Conservation (phyloP, 2,797 vertebrate genomes). For the Amblyopsis hoosieri region DNA sequence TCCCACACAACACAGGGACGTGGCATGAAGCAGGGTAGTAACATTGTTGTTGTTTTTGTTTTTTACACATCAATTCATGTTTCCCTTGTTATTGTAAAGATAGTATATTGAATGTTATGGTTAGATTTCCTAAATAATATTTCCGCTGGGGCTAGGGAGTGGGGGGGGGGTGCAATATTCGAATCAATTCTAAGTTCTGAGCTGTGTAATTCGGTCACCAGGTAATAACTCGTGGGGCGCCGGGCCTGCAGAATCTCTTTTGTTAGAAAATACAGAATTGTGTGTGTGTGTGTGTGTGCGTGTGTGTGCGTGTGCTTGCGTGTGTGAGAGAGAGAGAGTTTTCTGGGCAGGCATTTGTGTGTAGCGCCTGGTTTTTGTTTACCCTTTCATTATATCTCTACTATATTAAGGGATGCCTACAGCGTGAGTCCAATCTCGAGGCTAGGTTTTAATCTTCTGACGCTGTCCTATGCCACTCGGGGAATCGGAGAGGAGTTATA, state of each 20-base stretch:
- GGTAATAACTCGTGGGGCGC: slow-evolving; percentile 78
- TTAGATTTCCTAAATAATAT: slow-evolving; percentile 9
- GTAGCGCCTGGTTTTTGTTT: slow-evolving; percentile 86
- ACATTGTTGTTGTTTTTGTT: too few relatives aligned
- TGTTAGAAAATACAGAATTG: slow-evolving; percentile 72
- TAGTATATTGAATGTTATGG: slow-evolving; percentile 22
- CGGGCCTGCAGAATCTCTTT: slow-evolving; percentile 73
- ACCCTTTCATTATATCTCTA: slow-evolving; percentile 85
- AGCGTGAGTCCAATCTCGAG: slow-evolving; percentile 85
- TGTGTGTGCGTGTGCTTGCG: slow-evolving; percentile 66
- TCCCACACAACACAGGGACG: too few relatives aligned
- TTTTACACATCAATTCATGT: background rate
- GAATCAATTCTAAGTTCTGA: slow-evolving; percentile 65
- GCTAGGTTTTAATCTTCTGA: slow-evolving; percentile 84
- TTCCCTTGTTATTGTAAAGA: slow-evolving; percentile 25
- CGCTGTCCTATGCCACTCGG: slow-evolving; percentile 79
- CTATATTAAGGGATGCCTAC: slow-evolving; percentile 83
- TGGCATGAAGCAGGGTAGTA: too few relatives aligned
- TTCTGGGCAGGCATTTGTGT: slow-evolving; percentile 77
- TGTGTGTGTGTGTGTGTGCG: slow-evolving; percentile 52
- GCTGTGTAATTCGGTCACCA: slow-evolving; percentile 76
- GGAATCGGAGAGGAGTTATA: slow-evolving; percentile 89
- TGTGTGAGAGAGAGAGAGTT: slow-evolving; percentile 54
- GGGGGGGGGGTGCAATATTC: slow-evolving; percentile 16
- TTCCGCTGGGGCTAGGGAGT: background rate